Conservation (phyloP, 2,113 vertebrate species). For the Physeter macrocephalus region DNA sequence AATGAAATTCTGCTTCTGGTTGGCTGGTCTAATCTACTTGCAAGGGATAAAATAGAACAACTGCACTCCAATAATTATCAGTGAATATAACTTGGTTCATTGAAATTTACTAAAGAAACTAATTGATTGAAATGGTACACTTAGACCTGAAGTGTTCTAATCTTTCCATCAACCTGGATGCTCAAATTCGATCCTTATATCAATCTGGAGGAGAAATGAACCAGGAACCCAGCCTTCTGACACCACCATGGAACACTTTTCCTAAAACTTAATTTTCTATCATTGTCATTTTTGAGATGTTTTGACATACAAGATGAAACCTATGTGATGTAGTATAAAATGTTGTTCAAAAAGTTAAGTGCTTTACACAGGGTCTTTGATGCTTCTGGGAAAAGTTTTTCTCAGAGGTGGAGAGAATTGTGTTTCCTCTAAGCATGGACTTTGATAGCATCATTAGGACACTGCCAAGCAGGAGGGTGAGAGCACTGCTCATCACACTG, state of each 20-base stretch:
- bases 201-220: not conserved
- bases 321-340: not conserved
- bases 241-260: not conserved
- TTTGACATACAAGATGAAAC: not conserved
- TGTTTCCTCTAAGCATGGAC: not conserved
- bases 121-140: not conserved
- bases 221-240: not conserved
- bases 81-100: not conserved
- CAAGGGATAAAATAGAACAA: not conserved
- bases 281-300: not conserved
- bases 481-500: accelerated
- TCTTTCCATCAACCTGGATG: not conserved
- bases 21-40: not conserved
- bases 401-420: not conserved
- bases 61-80: not conserved
- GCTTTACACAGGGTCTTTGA: not conserved
- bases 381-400: not conserved
- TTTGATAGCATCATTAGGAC: not conserved
- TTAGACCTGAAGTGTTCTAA: not conserved
- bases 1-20: not conserved
- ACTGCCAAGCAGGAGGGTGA: not conserved
- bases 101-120: not conserved
- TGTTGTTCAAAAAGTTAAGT: not conserved
- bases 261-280: not conserved
- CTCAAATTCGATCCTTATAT: not conserved